Percentiles rank a stretch among this genome's conserved stretches.
Evolutionary conservation across 2,888 invertebrate genomes (phyloP).

Genomic region (Mayetiola destructor): DNA sequence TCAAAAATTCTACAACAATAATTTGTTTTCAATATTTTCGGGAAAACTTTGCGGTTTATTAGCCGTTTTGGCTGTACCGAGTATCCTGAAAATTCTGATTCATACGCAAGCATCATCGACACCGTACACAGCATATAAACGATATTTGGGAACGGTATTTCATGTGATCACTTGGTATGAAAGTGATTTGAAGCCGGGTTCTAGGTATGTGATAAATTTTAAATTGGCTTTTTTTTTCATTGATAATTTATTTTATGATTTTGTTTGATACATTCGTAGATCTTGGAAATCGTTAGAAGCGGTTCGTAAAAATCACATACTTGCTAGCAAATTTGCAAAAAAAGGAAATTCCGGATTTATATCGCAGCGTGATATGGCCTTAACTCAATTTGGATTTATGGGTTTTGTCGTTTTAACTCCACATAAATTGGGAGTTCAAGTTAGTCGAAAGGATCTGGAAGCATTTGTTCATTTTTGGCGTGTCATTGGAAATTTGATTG

Average conservation of each 20-base stretch:
- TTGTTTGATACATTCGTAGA: constrained; percentile 32
- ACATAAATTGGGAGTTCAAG: constrained; percentile 48
- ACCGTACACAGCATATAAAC: constrained; percentile 48
- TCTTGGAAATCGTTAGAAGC: constrained; percentile 52
- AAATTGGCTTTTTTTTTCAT: not conserved
- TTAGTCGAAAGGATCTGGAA: constrained; percentile 49
- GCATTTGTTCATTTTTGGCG: constrained; percentile 74
- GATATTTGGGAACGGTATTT: constrained; percentile 65
- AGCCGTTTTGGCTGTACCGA: constrained; percentile 57
- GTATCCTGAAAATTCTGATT: constrained; percentile 54
- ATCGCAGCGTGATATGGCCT: constrained; percentile 67
- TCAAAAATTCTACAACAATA: constrained; percentile 52
- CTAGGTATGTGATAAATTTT: constrained; percentile 36
- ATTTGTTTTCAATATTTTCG: constrained; percentile 53
- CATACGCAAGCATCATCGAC: constrained; percentile 57
- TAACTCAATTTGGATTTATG: constrained; percentile 79
- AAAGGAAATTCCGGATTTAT: constrained; percentile 41
- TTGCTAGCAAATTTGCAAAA: constrained; percentile 40
- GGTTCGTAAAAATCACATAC: constrained; percentile 52
- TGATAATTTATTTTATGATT: not conserved
- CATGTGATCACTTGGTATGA: constrained; percentile 70
- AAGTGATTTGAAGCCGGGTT: constrained; percentile 46
- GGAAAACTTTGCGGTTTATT: constrained; percentile 64
- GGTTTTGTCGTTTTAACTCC: constrained; percentile 51
- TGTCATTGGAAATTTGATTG: constrained; percentile 64